Conservation (phyloP, 2,888 invertebrate species). For the Drosophila pegasa region DNA sequence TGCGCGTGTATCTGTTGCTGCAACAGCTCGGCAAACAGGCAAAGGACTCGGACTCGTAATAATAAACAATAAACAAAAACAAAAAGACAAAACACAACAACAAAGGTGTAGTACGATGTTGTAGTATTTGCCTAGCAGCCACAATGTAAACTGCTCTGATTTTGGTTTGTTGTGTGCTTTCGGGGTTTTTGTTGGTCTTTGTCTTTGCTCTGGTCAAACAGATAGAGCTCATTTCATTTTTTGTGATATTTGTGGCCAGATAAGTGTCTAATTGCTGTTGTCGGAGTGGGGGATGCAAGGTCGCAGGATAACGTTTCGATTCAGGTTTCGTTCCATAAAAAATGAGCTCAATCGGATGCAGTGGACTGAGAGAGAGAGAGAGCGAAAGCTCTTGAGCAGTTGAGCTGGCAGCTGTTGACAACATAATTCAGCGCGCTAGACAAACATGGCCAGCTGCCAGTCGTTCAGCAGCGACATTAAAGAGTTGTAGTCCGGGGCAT, state of each 20-base stretch:
- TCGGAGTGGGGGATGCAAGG: constrained; percentile 18
- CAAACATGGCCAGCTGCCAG: constrained; percentile 54
- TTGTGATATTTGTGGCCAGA: constrained; percentile 3
- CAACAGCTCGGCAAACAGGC: constrained; percentile 64
- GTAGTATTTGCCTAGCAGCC: constrained; percentile 67
- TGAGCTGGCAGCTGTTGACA: constrained; percentile 78
- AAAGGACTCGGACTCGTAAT: constrained; percentile 49
- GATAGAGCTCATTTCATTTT: constrained; percentile 16
- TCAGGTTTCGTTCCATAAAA: background rate
- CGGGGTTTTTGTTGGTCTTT: constrained; percentile 51
- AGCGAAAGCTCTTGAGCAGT: constrained; percentile 43
- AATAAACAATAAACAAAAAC: constrained; percentile 36
- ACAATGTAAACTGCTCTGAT: constrained; percentile 76
- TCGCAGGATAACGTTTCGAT: constrained; percentile 16
- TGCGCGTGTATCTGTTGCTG: constrained; percentile 34
- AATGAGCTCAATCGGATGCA: constrained; percentile 9
- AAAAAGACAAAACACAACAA: constrained; percentile 28
- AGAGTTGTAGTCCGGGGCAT: constrained; percentile 69
- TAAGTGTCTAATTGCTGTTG: constrained; percentile 31
- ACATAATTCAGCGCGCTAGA: constrained; percentile 78
- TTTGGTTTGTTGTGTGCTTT: constrained; percentile 52
- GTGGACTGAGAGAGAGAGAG: background rate
- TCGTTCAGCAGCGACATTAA: constrained; percentile 54
- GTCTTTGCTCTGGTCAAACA: constrained; percentile 52
- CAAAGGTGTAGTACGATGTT: constrained; percentile 17